These are phyloP conservation scores for Lottia scabra DNA, from an alignment of 2,888 invertebrate genomes.

Conservation along the genomic window DNA sequence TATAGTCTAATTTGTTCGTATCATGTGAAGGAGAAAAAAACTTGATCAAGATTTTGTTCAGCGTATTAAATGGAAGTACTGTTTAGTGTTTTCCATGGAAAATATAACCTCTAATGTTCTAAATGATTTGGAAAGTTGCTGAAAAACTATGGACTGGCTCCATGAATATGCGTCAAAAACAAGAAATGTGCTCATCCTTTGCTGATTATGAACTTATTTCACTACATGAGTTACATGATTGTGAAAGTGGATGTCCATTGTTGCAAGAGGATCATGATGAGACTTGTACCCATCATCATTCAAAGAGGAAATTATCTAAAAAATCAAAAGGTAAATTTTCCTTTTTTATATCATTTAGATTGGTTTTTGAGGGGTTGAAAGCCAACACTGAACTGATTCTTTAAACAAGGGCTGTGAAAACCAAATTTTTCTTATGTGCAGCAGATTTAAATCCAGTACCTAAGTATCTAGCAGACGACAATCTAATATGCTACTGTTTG, in stretches of 20 bases:
- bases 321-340: background rate
- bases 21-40: no score
- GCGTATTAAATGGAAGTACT: no score
- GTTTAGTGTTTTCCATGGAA: background rate
- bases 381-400: no score
- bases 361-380: no score
- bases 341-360: no score
- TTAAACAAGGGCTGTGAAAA: no score
- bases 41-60: no score
- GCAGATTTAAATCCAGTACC: no score
- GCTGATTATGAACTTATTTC: slow-evolving; percentile 1
- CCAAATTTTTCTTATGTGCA: no score
- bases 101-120: background rate
- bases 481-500: no score
- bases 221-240: background rate
- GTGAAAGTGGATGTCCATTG: slow-evolving; percentile 3
- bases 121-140: slow-evolving; percentile 31
- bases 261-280: background rate
- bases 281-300: background rate
- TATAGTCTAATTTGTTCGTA: no score
- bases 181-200: slow-evolving; percentile 1
- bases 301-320: background rate
- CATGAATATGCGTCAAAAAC: slow-evolving; percentile 1
- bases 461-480: no score
- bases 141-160: slow-evolving; percentile 23